Base-by-base conservation (phyloP, 2,888 invertebrate genomes). In the Drosophila multiciliata region DNA sequence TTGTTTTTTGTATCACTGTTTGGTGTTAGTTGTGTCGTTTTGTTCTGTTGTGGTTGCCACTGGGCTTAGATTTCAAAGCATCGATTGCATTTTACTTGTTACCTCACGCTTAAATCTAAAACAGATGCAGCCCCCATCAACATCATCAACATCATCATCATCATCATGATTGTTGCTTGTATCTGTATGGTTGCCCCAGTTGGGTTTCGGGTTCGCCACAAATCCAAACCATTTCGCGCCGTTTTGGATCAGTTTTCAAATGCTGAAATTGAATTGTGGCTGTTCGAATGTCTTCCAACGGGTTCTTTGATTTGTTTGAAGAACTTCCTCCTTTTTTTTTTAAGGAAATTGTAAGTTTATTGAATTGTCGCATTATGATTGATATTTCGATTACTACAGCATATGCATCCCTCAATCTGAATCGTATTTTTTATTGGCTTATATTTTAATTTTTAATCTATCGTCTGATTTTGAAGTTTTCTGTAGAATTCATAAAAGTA, bases 301-400 rank as follows among this genome's bases (percentile, higher is more conserved):
- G 66, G 40, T 49, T 71, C 69, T 60, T 65, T 69, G 66, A 59
- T 73, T 53, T 59, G 59, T 72, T 80, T 83, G 67, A 69, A 61
- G 65, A 70, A 63, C 45, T 80, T 66, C 38, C 67, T 42, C 33
- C 17, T 55, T 59, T 53, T 62, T 53, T 62, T 54, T 53, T 49
- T 55, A 72, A 63, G 84, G 84, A 87, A 90, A 90, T 89, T 86
- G 80, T 75, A 72, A 75, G 73, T 75, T 82, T 71, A 74, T 88
- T 88, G 75, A 79, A 69, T 80, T 85, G 82, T 78, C 80, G 86
- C 80, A n/a, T 88, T 82, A 52, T 87, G 89, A 88, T 88, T 86
- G 89, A 88, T 90, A 84, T 86, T 87, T 76, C 67, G 71, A 61
- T 73, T 69, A 71, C 62, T 58, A 54, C 54, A 50, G 20, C 45